Conservation (phyloP, 2,797 vertebrate species). For the Meda fulgida region DNA sequence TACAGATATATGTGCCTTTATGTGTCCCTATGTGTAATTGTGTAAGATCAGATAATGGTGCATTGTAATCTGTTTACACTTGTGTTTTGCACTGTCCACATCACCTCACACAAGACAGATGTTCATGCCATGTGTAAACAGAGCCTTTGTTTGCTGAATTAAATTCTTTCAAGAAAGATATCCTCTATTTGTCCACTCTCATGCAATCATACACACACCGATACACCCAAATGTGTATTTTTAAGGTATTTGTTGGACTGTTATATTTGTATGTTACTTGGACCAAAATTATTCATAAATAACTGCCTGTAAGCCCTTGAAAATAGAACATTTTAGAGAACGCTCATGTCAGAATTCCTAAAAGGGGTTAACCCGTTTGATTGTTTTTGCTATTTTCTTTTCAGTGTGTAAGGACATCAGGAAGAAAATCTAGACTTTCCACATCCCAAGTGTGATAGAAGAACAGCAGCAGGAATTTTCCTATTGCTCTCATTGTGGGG, state of each 20-base stretch:
- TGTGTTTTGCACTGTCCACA: not conserved
- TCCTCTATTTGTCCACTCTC: conserved; percentile 1
- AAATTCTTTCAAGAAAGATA: not conserved
- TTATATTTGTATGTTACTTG: not conserved
- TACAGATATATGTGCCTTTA: not conserved
- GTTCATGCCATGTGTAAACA: not conserved
- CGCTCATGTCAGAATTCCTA: not conserved
- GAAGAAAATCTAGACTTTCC: conserved; percentile 9
- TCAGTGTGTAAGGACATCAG: not conserved
- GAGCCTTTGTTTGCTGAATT: not conserved
- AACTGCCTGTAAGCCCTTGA: conserved; percentile 5
- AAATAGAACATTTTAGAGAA: conserved; percentile 1
- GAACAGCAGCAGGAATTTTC: conserved; percentile 57
- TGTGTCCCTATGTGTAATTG: not conserved
- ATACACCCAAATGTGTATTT: not conserved
- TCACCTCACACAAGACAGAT: not conserved
- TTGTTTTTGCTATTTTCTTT: conserved; percentile 26
- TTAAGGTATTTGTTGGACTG: not conserved
- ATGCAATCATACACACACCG: not conserved
- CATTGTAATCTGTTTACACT: not conserved
- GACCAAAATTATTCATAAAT: conserved; percentile 8
- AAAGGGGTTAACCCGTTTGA: not conserved
- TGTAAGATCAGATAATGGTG: not conserved
- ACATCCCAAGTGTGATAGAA: conserved; percentile 3
- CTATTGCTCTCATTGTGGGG: conserved; percentile 79